Evolutionary conservation across 2,797 vertebrate genomes (phyloP).

Genomic region (Ptychobarbus kaznakovi): DNA sequence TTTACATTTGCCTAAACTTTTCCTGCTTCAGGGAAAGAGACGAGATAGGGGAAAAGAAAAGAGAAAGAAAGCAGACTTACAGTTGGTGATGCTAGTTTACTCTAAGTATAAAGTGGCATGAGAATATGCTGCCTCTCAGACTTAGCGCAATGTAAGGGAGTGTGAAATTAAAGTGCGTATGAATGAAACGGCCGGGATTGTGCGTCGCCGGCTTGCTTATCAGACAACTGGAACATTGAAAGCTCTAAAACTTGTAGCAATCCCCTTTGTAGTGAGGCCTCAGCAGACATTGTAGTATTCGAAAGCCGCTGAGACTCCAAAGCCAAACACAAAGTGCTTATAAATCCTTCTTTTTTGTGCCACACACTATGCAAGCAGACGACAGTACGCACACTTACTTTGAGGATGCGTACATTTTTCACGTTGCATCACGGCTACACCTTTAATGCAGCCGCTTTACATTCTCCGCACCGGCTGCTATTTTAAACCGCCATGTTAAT

Average conservation of each 20-base stretch:
- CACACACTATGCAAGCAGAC: constrained; percentile 46
- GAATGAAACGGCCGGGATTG: constrained; percentile 79
- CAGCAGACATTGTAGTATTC: constrained; percentile 80
- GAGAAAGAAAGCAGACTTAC: constrained; percentile 77
- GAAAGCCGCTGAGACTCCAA: constrained; percentile 76
- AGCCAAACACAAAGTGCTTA: constrained; percentile 76
- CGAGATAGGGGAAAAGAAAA: constrained; percentile 46
- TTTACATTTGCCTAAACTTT: constrained; percentile 84
- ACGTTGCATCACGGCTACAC: constrained; percentile 53
- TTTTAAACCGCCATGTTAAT: constrained; percentile 78
- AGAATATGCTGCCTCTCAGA: constrained; percentile 79
- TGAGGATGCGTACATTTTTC: constrained; percentile 27
- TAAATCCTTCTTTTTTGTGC: constrained; percentile 66
- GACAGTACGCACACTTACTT: constrained; percentile 1
- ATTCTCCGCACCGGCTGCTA: constrained; percentile 69
- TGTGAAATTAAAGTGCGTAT: constrained; percentile 83
- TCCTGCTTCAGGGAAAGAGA: constrained; percentile 63
- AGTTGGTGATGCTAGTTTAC: constrained; percentile 72
- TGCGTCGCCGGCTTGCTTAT: constrained; percentile 77
- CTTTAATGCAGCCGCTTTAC: constrained; percentile 71
- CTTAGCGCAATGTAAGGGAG: constrained; percentile 83
- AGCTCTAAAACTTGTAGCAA: constrained; percentile 81
- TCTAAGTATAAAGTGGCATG: constrained; percentile 80
- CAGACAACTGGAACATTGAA: constrained; percentile 84
- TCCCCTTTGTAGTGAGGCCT: constrained; percentile 77